phyloP scores from a whole-genome alignment of 2,113 vertebrate genomes.

The Channa argus region DNA sequence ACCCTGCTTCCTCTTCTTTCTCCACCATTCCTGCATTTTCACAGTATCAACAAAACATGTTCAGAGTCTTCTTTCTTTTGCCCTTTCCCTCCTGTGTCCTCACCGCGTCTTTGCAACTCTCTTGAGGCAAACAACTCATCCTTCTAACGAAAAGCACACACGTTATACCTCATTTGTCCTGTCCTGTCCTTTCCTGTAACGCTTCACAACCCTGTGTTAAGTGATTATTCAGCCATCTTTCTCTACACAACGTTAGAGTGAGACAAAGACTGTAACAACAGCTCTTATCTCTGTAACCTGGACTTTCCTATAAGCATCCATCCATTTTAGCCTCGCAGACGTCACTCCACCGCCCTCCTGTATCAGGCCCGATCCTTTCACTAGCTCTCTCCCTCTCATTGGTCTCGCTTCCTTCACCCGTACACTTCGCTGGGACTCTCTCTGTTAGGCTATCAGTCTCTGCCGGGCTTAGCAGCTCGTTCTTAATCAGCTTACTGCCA shows the following conservation, averaged over 20 bases:
- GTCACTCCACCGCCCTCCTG: constrained; percentile 17
- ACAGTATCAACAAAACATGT: too few species aligned
- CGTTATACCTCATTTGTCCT: neutral
- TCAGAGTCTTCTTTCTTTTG: too few species aligned
- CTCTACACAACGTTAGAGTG: neutral
- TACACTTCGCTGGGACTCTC: constrained; percentile 27
- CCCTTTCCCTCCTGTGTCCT: neutral
- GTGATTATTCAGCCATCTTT: too few species aligned
- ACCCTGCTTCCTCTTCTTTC: too few species aligned
- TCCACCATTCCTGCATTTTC: too few species aligned
- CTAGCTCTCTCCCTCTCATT: neutral
- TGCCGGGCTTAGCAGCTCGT: constrained; percentile 64
- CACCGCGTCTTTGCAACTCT: neutral
- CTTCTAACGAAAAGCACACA: neutral
- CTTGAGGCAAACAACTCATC: neutral
- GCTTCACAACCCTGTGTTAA: too few species aligned
- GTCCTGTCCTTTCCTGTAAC: neutral
- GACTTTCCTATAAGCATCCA: neutral
- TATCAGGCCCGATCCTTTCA: constrained; percentile 18
- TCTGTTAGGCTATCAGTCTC: constrained; percentile 66
- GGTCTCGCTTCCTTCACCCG: constrained; percentile 20
- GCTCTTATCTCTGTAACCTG: neutral
- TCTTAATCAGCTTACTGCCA: constrained; percentile 79
- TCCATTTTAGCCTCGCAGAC: neutral
- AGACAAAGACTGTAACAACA: too few species aligned